A percentile compares a stretch with the other conserved stretches of the same genome.
phyloP scores from a whole-genome alignment of 2,888 invertebrate species.

The Lamproptera curius region DNA sequence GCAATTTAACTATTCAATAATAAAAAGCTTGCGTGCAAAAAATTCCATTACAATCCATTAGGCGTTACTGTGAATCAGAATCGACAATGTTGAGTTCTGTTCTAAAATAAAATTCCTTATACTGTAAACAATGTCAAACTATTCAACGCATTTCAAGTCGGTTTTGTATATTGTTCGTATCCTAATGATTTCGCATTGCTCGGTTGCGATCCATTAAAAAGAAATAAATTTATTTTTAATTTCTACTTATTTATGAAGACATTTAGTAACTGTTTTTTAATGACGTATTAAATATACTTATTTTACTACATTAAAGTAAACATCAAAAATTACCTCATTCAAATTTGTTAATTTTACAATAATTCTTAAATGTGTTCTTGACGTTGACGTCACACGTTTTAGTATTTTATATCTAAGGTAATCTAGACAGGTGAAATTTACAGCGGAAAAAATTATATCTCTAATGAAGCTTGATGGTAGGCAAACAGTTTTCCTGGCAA shows the following conservation, averaged over 20 bases:
- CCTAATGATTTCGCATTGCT: background rate
- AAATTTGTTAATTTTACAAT: no score
- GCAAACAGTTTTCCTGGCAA: slow-evolving; percentile 22
- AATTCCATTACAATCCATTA: background rate
- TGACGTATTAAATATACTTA: background rate
- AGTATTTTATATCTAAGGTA: background rate
- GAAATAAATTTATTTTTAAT: background rate
- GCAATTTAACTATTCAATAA: background rate
- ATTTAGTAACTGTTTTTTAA: background rate
- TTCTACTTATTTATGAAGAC: background rate
- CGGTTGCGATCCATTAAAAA: background rate
- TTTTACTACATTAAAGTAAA: background rate
- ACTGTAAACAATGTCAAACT: background rate
- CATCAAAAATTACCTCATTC: background rate
- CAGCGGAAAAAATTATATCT: slow-evolving; percentile 12
- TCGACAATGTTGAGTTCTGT: background rate
- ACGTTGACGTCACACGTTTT: no score
- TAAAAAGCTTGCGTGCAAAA: background rate
- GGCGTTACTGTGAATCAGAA: background rate
- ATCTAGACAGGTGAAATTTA: slow-evolving; percentile 16
- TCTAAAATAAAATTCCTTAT: background rate
- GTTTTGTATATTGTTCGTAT: background rate
- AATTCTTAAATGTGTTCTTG: no score
- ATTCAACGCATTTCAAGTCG: background rate
- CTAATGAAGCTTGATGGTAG: slow-evolving; percentile 23